phyloP scores from a whole-genome alignment of 35 echinoderm and acorn worm species.

The Ptychodera flava region DNA sequence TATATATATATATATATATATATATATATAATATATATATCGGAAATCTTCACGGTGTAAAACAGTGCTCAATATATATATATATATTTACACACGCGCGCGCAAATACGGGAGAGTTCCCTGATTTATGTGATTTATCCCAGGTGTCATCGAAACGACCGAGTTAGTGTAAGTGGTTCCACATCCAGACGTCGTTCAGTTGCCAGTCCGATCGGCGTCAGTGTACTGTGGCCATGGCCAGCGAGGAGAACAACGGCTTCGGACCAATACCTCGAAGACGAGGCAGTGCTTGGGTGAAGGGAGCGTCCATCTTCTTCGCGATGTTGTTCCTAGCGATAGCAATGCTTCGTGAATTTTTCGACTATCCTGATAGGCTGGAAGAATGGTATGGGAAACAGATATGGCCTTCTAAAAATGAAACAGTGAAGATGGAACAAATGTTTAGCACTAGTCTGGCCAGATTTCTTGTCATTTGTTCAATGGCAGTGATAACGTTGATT shows the following conservation, averaged over 20 bases:
- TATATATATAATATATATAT: no score
- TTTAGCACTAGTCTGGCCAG: not conserved
- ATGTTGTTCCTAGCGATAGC: not conserved
- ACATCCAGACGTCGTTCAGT: no score
- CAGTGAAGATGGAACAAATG: not conserved
- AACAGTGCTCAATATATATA: no score
- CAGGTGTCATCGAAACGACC: no score
- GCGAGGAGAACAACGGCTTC: not conserved
- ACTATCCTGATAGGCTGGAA: not conserved
- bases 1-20: no score
- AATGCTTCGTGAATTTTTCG: not conserved
- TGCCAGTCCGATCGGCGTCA: no score
- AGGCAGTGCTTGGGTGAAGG: not conserved
- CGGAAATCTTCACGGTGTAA: no score
- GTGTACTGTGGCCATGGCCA: not conserved
- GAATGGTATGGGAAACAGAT: not conserved
- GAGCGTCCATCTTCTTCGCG: not conserved
- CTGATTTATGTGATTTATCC: no score
- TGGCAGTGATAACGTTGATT: not conserved
- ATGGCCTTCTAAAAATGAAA: not conserved
- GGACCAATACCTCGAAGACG: not conserved
- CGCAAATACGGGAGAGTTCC: no score
- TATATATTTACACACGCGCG: no score
- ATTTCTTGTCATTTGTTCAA: not conserved
- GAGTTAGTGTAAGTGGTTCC: no score